Evolutionary conservation across 2,888 invertebrate species (phyloP), one percentile per base, ranked within the genome.

Genomic region (Tanypteryx hageni): DNA sequence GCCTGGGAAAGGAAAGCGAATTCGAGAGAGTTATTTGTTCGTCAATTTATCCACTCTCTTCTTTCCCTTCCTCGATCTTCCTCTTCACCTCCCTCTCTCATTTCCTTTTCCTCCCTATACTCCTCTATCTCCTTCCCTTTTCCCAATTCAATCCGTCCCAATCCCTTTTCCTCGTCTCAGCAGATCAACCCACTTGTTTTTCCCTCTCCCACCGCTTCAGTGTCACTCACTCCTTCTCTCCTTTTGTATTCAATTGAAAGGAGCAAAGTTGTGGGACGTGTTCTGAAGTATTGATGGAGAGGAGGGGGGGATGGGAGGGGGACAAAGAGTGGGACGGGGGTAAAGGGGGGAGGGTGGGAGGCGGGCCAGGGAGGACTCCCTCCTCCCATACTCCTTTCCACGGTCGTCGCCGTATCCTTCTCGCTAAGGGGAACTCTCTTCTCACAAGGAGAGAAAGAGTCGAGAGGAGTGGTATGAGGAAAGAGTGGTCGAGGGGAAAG

Each of bases 241-340:
- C 89, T 89, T 89, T 89, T 89, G 89, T 89, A 89, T 89, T 89
- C 89, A 89, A 89, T 89, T 64, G 89, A 89, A 89, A 89, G 89
- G 68, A 89, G 89, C 89, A 44, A 89, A 89, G 89, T 89, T 89
- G 89, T 56, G 89, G 64, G 89, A 89, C 89, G 89, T 89, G 89
- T 89, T 89, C 89, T 31, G 89, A 89, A 89, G 89, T 89, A 89
- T 89, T 89, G 89, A 89, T 89, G 89, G 89, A 64, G 68, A 44
- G 27, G 64, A 64, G 64, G n/a, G 44, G 16, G 89, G 22, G 27
- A 22, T 11, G 86, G 58, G 16, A 10, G 56, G 84, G 84, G n/a
- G 56, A 27, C 22, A 56, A 16, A n/a, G 82, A 9, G 22, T 0
- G 14, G n/a, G 82, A 16, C 31, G 82, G 82, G n/a, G 13, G 44